phyloP scores from a whole-genome alignment of 37 sponge, comb jelly and placozoan genomes.

The Ianthella basta region DNA sequence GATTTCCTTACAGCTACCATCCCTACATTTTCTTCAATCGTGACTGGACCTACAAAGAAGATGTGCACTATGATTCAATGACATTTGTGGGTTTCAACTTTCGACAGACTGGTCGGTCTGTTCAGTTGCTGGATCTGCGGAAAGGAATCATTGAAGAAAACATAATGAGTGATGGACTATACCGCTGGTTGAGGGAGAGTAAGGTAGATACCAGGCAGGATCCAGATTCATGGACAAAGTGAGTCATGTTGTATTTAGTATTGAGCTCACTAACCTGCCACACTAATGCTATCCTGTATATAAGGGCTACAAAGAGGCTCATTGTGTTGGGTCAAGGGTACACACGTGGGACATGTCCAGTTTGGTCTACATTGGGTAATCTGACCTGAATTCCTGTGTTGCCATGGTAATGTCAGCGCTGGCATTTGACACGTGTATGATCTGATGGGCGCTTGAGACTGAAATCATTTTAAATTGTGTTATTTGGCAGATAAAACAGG shows the following conservation, averaged over 20 bases:
- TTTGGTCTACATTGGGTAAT: too few relatives aligned
- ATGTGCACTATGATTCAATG: conserved; percentile 22
- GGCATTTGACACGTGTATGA: too few relatives aligned
- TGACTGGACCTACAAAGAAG: conserved; percentile 45
- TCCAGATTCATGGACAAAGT: background rate
- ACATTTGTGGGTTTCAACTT: conserved; percentile 90
- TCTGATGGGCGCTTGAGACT: too few relatives aligned
- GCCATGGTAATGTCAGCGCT: too few relatives aligned
- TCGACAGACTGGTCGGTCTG: background rate
- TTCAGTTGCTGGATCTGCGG: conserved; percentile 26
- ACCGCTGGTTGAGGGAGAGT: conserved; percentile 4
- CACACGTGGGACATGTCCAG: too few relatives aligned
- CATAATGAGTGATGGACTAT: conserved; percentile 47
- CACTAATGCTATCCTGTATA: too few relatives aligned
- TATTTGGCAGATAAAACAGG: too few relatives aligned
- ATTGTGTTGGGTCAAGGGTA: too few relatives aligned
- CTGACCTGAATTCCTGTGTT: too few relatives aligned
- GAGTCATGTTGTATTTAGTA: background rate
- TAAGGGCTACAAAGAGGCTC: too few relatives aligned
- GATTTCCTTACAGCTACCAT: conserved; percentile 63
- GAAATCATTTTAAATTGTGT: too few relatives aligned
- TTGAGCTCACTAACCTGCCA: too few relatives aligned
- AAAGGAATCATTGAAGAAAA: conserved; percentile 23
- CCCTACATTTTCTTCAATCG: conserved; percentile 97
- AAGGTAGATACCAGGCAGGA: conserved; percentile 19